Evolutionary conservation across 2,888 invertebrate species (phyloP), one percentile per base, ranked within the genome.

Genomic region (Xanthia togata): DNA sequence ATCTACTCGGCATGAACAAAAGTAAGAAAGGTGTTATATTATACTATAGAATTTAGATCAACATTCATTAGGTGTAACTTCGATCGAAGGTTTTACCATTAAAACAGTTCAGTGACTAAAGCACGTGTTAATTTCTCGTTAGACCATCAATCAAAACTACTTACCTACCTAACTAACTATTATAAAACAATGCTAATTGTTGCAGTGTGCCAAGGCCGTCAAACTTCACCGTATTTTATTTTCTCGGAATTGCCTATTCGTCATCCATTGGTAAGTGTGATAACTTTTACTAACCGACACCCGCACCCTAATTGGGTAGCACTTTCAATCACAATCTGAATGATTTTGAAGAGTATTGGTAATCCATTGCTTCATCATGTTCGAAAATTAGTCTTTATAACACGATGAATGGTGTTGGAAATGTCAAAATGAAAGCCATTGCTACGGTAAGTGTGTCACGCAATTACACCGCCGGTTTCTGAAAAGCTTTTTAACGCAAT

Each of bases 241-340:
- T 93, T 73, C 89, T 96, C 20, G 96, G 96, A 0, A 92, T 95
- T 41, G 94, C 95, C 0, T 96, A 95, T 86, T 96, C 96, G 2
- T 93, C 95, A 1, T 90, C 95, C 2, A 94, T 96, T 73, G 95
- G 95, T 95, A 85, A 86, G 74, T 82, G 12, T 14, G 12, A 41
- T 9, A 62, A 79, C 35, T 53, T 53, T 64, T 55, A 35, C n/a
- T 26, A 12, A 72, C n/a, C 17, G n/a, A 63, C 9, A 14, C 8
- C 41, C 12, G 44, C 4, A 44, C 41, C 41, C 41, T 41, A 41
- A 41, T 41, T 41, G 41, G 11, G 11, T 41, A 41, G 4, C 44
- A 44, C 14, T 44, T 44, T 44, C 44, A 44, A 44, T 44, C 44
- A 44, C 44, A 2, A 14, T 41, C 44, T 44, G 44, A 44, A 44